Percentiles rank a stretch among this genome's conserved stretches.
phyloP scores from a whole-genome alignment of 2,797 vertebrate genomes.

The Halcyon chelicuti region DNA sequence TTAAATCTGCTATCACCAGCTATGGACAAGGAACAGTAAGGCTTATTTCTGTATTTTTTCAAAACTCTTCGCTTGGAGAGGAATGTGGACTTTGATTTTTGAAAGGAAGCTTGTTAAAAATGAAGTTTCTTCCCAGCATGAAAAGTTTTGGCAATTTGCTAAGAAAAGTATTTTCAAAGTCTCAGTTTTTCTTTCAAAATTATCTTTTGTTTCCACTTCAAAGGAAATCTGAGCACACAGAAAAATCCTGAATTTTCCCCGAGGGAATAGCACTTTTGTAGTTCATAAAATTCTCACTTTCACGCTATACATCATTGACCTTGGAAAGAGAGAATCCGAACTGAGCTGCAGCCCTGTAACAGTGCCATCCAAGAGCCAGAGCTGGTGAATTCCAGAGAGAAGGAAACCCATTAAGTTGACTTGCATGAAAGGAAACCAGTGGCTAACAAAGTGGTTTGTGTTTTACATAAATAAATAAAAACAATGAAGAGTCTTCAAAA shows the following conservation, averaged over 20 bases:
- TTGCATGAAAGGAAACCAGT: neutral
- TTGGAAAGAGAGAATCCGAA: neutral
- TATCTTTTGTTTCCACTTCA: constrained; percentile 50
- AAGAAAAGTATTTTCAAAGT: constrained; percentile 41
- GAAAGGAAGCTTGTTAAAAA: constrained; percentile 27
- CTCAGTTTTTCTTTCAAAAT: constrained; percentile 48
- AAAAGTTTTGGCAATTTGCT: constrained; percentile 37
- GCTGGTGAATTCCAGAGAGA: constrained; percentile 1
- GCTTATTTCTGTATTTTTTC: constrained; percentile 5
- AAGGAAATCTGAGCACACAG: constrained; percentile 3
- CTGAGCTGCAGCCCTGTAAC: neutral
- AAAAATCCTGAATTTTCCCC: neutral
- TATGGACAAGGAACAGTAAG: neutral
- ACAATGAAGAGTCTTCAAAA: neutral
- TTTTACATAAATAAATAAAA: constrained; percentile 39
- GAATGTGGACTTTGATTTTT: neutral
- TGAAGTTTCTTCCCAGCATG: constrained; percentile 20
- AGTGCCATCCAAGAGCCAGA: neutral
- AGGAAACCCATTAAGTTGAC: neutral
- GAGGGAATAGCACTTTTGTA: constrained; percentile 18
- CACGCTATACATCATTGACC: neutral
- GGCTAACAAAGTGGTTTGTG: constrained; percentile 22
- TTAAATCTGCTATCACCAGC: neutral
- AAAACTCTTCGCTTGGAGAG: neutral
- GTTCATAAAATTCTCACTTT: constrained; percentile 55